Base-by-base conservation (phyloP, 1,140 invertebrate genomes). In the Colletes latitarsis region DNA sequence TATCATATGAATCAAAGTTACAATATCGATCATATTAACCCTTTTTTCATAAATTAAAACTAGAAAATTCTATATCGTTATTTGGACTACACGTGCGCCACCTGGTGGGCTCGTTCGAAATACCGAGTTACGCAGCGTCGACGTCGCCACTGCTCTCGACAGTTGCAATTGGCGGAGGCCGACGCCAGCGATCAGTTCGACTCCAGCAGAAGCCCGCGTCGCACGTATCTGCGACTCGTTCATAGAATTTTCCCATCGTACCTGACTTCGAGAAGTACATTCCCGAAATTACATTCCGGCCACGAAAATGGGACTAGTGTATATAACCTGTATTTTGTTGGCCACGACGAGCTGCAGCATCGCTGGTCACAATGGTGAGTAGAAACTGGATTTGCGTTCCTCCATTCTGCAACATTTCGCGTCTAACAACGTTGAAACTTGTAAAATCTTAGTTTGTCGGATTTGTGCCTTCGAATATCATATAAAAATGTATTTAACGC, bases 81-180 rank as follows among this genome's bases (percentile, higher is more conserved):
- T 76, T 68, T 9, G 6, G 4, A 1, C 39, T n/a, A n/a, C n/a
- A n/a, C n/a, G n/a, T n/a, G n/a, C 39, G 64, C 57, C 46, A 64
- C 15, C 77, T 79, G 63, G 77, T 60, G 72, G 64, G 75, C 70
- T 17, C 43, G 0, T 52, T 76, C 21, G 14, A 80, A 66, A 74
- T 52, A 30, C 39, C n/a, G 71, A 71, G 46, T 66, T 66, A 49
- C 68, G 62, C 19, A 57, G 81, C 49, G 81, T 82, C 81, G 81
- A 70, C 70, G 81, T 83, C 81, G 81, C 81, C 21, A 75, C 57
- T 55, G 77, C 80, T 66, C 68, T 74, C 41, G 4, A 63, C 15
- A 66, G 81, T 72, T 82, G 71, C 58, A 71, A 66, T 78, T 78
- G 49, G 58, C 71, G 55, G 74, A 71, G 19, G 58, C 43, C 41